A percentile compares a stretch with the other conserved stretches of the same genome.
phyloP scores from a whole-genome alignment of 2,113 vertebrate species.

The Piprites chloris region DNA sequence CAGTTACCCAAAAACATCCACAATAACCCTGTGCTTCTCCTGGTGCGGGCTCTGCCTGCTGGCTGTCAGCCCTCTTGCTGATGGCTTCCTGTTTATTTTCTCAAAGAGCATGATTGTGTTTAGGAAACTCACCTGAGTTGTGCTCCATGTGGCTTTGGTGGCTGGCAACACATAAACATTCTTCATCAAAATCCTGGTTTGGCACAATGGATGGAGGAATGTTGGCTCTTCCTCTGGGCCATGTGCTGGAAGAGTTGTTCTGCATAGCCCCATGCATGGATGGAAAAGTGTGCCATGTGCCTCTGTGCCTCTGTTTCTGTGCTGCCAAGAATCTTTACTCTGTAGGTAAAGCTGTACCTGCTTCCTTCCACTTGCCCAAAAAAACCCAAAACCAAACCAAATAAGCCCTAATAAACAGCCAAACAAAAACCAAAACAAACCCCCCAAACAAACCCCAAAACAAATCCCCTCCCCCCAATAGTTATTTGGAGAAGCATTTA shows the following conservation, averaged over 20 bases:
- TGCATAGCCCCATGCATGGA: fast-evolving
- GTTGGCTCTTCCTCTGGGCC: background rate
- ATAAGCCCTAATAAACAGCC: background rate
- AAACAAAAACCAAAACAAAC: background rate
- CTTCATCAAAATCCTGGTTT: background rate
- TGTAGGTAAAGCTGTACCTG: background rate
- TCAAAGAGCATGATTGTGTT: background rate
- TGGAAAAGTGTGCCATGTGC: fast-evolving
- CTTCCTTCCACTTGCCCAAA: background rate
- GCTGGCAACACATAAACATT: fast-evolving
- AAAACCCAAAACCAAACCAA: background rate
- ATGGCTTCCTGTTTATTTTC: background rate
- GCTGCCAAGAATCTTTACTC: background rate
- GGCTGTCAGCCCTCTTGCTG: background rate
- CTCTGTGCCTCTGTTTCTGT: background rate
- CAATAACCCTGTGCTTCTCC: background rate
- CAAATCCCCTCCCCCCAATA: background rate
- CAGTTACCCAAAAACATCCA: background rate
- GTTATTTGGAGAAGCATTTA: background rate
- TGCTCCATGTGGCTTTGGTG: background rate
- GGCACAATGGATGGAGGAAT: background rate
- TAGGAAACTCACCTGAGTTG: background rate
- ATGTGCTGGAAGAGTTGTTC: background rate
- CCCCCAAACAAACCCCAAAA: fast-evolving
- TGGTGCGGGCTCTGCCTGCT: background rate